Base-by-base conservation (phyloP, 1,140 invertebrate species). In the Bradysia coprophila region DNA sequence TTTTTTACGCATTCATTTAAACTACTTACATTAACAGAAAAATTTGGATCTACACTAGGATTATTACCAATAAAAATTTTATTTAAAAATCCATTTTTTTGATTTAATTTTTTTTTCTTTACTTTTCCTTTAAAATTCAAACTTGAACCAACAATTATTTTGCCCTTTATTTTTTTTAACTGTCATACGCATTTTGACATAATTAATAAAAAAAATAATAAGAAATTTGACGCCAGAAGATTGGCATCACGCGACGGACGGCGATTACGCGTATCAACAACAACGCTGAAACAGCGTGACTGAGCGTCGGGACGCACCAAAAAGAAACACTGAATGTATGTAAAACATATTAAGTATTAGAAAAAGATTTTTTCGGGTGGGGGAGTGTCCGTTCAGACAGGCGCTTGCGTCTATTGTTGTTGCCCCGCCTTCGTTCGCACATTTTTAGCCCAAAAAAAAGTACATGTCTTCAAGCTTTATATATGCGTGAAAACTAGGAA, bases 191-290 rank as follows among this genome's bases (percentile, higher is more conserved):
- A 10, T 13, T 4, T 39, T 39, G 10, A 13, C 20, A 39, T 39
- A 22, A 39, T 18, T 21, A 22, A 23, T 39, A 22, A 39, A 39
- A n/a, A n/a, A 39, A 39, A 39, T 39, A 39, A 39, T 21, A 39
- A 39, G 38, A 23, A 39, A 22, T 21, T 39, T 21, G 21, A 11
- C 21, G 38, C 38, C 38, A 16, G n/a, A n/a, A 9, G 33, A 11
- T 36, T 36, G 38, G 38, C 41, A 43, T 43, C 32, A 20, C 41
- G 41, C 41, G 40, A 21, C 40, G 16, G 40, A 43, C 20, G 41
- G 41, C 41, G 34, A 43, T 37, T 39, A 43, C 41, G 41, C 41
- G 41, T 43, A 43, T 43, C 41, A 43, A 43, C 41, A 43, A 43
- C 18, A 33, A 43, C 41, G 41, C 33, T 32, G 41, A 43, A 43